Base-by-base conservation (phyloP, 2,888 invertebrate species). In the Drosophila yooni region DNA sequence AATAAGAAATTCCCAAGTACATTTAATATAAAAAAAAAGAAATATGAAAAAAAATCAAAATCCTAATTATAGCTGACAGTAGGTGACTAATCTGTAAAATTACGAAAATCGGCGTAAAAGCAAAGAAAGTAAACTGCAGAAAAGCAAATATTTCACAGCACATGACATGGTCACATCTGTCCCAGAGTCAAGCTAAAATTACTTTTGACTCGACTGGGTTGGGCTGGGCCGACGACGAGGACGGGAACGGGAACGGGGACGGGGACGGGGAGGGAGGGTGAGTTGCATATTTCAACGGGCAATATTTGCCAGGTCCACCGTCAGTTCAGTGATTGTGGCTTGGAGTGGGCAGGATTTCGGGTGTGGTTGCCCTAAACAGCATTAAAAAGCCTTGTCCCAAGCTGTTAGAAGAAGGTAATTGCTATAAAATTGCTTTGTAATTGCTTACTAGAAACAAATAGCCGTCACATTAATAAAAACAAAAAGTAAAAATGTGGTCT, bases 381-480 rank as follows among this genome's bases (percentile, higher is more conserved):
- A 82, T 76, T 79, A 76, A 81, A 81, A 77, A 57, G 82, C 78
- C 83, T 65, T 74, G 79, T 82, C 74, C 86, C 88, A 88, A 88
- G 85, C 88, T 86, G 85, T 88, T 88, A 74, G 86, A 76, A 59
- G 76, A 82, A 86, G 85, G 85, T 85, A 85, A 85, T 85, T 85
- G 88, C 88, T 85, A 85, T 85, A 88, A 88, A 85, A 85, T 85
- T 85, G 85, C 85, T 88, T 84, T 85, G 85, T 85, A 85, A 85
- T 85, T 85, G 85, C 88, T 88, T 88, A 88, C 85, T 84, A 85
- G 88, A 85, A 88, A 85, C 85, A 85, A 85, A 85, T 85, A 85
- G 85, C 85, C 85, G 85, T 88, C 85, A 83, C 85, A 85, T 85
- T 85, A 85, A 87, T 85, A 85, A 84, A 84, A 84, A 83, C 74